phyloP scores from a whole-genome alignment of 2,797 vertebrate genomes.

The Heteromormyrus szaboi region DNA sequence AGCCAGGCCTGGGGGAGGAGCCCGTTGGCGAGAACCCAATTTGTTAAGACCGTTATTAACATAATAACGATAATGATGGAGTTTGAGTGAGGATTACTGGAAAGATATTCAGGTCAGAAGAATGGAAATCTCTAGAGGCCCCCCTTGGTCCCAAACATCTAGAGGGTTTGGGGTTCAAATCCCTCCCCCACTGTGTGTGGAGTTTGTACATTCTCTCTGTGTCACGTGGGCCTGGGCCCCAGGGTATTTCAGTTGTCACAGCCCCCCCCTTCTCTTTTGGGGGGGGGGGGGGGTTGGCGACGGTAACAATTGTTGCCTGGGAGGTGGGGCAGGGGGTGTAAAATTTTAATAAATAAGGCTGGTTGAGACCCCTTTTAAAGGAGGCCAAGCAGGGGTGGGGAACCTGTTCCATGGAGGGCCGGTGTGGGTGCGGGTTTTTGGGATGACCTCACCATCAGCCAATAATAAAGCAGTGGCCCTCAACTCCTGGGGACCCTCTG shows the following conservation, averaged over 20 bases:
- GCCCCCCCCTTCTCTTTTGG: not conserved
- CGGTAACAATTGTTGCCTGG: not conserved
- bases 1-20: no score
- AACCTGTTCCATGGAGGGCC: not conserved
- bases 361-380: not conserved
- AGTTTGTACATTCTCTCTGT: not conserved
- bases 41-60: not conserved
- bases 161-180: not conserved
- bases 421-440: not conserved
- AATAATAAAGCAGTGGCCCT: not conserved
- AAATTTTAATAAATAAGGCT: not conserved
- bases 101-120: not conserved
- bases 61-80: not conserved
- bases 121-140: not conserved
- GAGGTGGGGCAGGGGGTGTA: not conserved
- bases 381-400: not conserved
- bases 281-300: not conserved
- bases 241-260: not conserved
- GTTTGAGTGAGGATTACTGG: not conserved
- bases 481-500: not conserved
- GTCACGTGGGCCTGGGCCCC: not conserved
- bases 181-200: not conserved
- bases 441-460: not conserved
- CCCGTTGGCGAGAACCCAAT: no score
- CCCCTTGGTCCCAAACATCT: not conserved